Percentiles rank a stretch among this genome's conserved stretches.
These are phyloP conservation scores for Pristiophorus japonicus DNA, from an alignment of 2,113 vertebrate genomes.

Conservation along the genomic window DNA sequence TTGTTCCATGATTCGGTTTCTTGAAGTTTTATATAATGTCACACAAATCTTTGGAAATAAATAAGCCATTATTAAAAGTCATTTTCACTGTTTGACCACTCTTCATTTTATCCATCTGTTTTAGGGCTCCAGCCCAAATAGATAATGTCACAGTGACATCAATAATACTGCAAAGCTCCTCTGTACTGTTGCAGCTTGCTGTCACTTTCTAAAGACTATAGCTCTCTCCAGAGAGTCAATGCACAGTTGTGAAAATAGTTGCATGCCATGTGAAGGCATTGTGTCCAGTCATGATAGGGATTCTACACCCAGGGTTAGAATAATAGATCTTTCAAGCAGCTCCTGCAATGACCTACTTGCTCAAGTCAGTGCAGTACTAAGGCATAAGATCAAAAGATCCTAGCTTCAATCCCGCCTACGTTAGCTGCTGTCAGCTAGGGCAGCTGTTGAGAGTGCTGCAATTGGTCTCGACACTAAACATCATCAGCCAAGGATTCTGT, in stretches of 20 bases:
- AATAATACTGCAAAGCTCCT: not conserved
- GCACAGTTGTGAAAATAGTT: not conserved
- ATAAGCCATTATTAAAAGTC: not conserved
- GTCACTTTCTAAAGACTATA: not conserved
- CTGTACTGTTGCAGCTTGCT: not conserved
- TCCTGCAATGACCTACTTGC: not conserved
- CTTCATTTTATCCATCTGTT: not conserved
- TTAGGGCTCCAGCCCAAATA: not conserved
- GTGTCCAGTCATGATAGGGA: not conserved
- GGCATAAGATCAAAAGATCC: not conserved
- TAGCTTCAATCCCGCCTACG: not conserved
- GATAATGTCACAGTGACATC: not conserved
- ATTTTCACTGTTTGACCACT: not conserved
- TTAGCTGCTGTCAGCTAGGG: not conserved
- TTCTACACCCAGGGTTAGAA: not conserved
- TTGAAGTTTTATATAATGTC: not conserved
- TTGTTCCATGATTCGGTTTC: not conserved
- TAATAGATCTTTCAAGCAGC: not conserved
- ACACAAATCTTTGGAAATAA: not conserved
- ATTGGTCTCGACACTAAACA: not conserved
- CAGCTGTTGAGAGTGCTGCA: not conserved
- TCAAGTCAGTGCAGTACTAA: not conserved
- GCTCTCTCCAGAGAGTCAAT: not conserved
- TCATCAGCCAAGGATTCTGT: not conserved
- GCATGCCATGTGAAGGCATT: not conserved